Base-by-base conservation (phyloP, 2,888 invertebrate species). In the Pheosia tremula region DNA sequence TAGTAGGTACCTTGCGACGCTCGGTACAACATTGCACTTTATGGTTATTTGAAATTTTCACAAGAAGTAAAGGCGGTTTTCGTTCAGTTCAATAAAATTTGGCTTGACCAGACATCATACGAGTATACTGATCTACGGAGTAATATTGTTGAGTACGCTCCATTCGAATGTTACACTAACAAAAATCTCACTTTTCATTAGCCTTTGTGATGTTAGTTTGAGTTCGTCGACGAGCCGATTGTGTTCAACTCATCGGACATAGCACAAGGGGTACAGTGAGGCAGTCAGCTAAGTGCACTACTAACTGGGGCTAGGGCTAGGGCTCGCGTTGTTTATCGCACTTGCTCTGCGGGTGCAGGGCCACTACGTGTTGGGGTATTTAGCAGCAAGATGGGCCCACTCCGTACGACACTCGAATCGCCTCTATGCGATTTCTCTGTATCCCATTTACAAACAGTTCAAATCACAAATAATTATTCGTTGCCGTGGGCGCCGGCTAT, bases 51-150 rank as follows among this genome's bases (percentile, higher is more conserved):
- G 81, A 79, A 76, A 81, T 79, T 85, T 88, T 87, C 84, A 87
- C 88, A 88, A 87, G 85, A 86, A 86, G 85, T 84, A 88, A 90
- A 91, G 92, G 91, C 91, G 92, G 91, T 88, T 85, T 78, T 83
- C 83, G 84, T 77, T 92, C 92, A 93, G 92, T 93, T 87, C 91
- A 85, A 87, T 85, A 83, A 72, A 85, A 90, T 93, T 93, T 92
- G 91, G 92, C 93, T 87, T 85, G 91, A 93, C 88, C 90, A 85
- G 87, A 82, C 80, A 81, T 85, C 84, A 85, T 81, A 78, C 74
- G 69, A 71, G 75, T 79, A 84, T 83, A 85, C 88, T 85, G 91
- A 90, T 91, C 91, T 86, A 81, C 83, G 88, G 90, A 90, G 88
- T 88, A 86, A 85, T 83, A 80, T 80, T 84, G 83, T 79, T 86